phyloP scores from a whole-genome alignment of 1,140 invertebrate species.

The Drosophila auraria region DNA sequence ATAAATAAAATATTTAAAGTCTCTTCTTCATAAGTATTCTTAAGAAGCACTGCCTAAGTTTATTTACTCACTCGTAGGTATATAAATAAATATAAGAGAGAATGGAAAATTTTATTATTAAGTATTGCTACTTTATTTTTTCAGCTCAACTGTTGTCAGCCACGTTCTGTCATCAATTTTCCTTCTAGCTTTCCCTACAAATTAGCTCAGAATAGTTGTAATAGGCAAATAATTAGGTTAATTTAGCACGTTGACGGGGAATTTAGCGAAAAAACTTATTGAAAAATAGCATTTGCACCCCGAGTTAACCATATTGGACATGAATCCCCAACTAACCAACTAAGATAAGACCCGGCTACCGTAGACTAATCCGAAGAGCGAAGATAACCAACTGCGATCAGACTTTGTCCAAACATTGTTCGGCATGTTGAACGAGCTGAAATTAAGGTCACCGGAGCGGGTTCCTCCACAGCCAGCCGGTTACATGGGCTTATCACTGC shows the following conservation, averaged over 20 bases:
- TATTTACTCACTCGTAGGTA: background rate
- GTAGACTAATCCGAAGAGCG: constrained; percentile 25
- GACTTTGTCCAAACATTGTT: constrained; percentile 40
- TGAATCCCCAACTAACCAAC: background rate
- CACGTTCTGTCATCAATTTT: constrained; percentile 24
- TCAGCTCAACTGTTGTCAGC: constrained; percentile 6
- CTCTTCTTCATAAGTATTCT: background rate
- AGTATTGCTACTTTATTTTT: background rate
- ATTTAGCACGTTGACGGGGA: constrained; percentile 30
- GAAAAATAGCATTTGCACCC: constrained; percentile 6
- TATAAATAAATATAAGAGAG: background rate
- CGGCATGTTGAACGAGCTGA: constrained; percentile 27
- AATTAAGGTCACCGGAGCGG: constrained; percentile 33
- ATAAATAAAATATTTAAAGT: constrained; percentile 7
- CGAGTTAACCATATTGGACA: constrained; percentile 19
- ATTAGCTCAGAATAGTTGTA: constrained; percentile 31
- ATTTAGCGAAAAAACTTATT: constrained; percentile 30
- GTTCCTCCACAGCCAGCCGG: constrained; percentile 8
- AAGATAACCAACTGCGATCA: constrained; percentile 38
- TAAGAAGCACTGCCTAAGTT: background rate
- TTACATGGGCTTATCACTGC: constrained; percentile 57
- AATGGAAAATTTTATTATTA: background rate
- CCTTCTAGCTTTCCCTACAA: constrained; percentile 8
- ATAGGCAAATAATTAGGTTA: constrained; percentile 34
- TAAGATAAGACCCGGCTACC: constrained; percentile 30